These are phyloP conservation scores for Aegithalos caudatus DNA, from an alignment of 2,113 vertebrate genomes.

Conservation along the genomic window DNA sequence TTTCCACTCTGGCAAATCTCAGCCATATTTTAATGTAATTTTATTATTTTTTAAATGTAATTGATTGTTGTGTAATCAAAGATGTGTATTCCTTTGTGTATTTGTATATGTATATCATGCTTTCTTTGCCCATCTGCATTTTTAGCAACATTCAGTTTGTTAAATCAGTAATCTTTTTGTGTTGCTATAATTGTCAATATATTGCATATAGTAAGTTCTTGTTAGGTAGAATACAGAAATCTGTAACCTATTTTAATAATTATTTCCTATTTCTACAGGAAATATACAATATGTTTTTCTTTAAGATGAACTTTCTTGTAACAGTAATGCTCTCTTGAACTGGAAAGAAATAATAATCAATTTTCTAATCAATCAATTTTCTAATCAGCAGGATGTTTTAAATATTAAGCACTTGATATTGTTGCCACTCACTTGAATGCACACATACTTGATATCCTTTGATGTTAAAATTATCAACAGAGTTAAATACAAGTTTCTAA, in stretches of 20 bases:
- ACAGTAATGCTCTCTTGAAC: neutral
- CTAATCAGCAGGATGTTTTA: neutral
- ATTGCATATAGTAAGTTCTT: neutral
- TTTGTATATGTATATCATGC: neutral
- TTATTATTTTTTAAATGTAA: neutral
- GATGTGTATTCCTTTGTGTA: neutral
- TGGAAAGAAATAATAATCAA: neutral
- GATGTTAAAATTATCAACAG: neutral
- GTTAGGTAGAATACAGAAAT: neutral
- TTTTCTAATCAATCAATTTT: neutral
- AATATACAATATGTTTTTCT: neutral
- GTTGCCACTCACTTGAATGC: neutral
- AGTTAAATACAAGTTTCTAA: neutral
- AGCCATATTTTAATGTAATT: neutral
- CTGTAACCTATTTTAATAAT: neutral
- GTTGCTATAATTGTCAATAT: neutral
- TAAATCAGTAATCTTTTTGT: neutral
- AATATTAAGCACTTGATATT: neutral
- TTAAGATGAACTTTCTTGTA: neutral
- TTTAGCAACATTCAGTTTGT: neutral
- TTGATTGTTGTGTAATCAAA: neutral
- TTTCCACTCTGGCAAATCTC: neutral
- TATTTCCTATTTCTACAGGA: neutral
- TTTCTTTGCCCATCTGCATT: neutral
- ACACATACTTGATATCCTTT: neutral